These are phyloP conservation scores for Abrostola tripartita DNA, from an alignment of 2,888 invertebrate genomes.

Conservation along the genomic window DNA sequence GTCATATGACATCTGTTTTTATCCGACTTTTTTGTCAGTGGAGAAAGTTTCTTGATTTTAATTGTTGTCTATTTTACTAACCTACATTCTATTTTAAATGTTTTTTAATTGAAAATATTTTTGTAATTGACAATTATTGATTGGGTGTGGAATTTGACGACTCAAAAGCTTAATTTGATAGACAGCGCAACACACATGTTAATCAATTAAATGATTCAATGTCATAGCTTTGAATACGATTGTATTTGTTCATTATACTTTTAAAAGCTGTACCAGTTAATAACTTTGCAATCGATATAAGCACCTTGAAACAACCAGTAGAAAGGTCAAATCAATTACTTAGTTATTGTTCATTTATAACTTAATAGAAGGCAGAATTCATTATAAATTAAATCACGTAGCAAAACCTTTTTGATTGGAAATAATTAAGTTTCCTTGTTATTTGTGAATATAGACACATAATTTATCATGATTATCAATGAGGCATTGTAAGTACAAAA, in stretches of 20 bases:
- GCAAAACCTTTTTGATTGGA: conserved; percentile 41
- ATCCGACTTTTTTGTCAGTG: conserved; percentile 19
- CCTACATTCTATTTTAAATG: no score
- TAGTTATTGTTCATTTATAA: conserved; percentile 44
- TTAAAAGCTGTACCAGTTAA: conserved; percentile 39
- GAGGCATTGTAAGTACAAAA: conserved; percentile 34
- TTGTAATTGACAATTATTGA: neutral
- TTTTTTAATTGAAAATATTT: neutral
- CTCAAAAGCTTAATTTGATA: conserved; percentile 6
- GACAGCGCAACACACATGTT: conserved; percentile 20
- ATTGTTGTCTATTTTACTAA: neutral
- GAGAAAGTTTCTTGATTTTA: conserved; percentile 30
- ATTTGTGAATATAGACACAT: conserved; percentile 33
- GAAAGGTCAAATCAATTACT: conserved; percentile 59
- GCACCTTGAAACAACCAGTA: conserved; percentile 50
- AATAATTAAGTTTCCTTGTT: conserved; percentile 46
- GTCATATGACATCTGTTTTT: conserved; percentile 41
- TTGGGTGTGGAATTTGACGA: neutral
- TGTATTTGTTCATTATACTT: conserved; percentile 16
- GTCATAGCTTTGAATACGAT: conserved; percentile 30
- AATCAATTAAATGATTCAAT: conserved; percentile 47
- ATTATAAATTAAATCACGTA: conserved; percentile 31
- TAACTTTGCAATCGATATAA: conserved; percentile 40
- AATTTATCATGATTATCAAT: conserved; percentile 53
- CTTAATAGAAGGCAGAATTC: conserved; percentile 36